Base-by-base conservation (phyloP, 2,113 vertebrate species). In the Budorcas taxicolor region DNA sequence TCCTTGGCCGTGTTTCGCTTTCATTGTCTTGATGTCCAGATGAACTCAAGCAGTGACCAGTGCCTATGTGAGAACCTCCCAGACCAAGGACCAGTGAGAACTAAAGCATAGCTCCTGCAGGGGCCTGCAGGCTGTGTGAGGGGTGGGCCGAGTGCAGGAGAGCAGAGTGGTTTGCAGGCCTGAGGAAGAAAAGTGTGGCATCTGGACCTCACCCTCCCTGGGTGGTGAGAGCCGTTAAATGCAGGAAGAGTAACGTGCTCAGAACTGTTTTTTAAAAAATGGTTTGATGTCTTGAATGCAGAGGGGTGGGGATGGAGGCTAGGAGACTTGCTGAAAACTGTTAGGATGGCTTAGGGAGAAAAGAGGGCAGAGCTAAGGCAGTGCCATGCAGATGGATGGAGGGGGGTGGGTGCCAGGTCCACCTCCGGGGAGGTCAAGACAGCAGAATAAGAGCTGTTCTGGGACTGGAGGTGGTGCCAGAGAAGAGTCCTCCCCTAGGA, bases 351-450 rank as follows among this genome's bases (percentile, higher is more conserved):
- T 90, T 2, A 17, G 4, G 21, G 50, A 74, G 40, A 21, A 45
- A 15, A 64, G 43, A 94, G 52, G 36, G n/a, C 47, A 31, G 31
- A 27, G 5, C 27, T 40, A 36, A 81, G 87, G 52, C 21, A 25
- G 87, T 21, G 33, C 27, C 17, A 7, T 1, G 6, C 0, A 2
- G 57, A 16, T 0, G 0, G 50, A 19, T 15, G 3, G 21, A 85
- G 2, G 25, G 23, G 45, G 53, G 62, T 57, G 55, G 19, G 36
- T 27, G 31, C 16, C 19, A 19, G 55, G 16, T 78, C 87, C 50
- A 8, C 33, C n/a, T 82, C 84, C 6, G 5, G 43, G 25, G 33
- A 33, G 45, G 16, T 6, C 71, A 23, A 81, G 21, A 43, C 58
- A 55, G 50, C 7, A 10, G 58, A 43, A 15, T 60, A 19, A 74